Conservation (phyloP, 1,140 invertebrate species). For the Drosophila bifasciata region DNA sequence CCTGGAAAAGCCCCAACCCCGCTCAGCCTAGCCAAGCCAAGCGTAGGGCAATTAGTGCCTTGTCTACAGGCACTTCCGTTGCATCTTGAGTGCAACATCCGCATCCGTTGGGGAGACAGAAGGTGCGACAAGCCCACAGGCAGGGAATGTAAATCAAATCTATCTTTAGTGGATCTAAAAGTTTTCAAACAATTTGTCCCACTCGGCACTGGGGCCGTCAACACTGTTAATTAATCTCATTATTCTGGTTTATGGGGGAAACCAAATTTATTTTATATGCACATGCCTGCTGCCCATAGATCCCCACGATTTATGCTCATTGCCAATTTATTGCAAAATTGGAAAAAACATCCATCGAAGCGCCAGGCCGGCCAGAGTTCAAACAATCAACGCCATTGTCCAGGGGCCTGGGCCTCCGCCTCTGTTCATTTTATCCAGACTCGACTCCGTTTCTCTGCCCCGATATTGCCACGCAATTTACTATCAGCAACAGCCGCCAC, state of each 20-base stretch:
- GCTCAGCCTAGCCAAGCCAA: not conserved
- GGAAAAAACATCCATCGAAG: slow-evolving; percentile 52
- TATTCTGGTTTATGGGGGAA: slow-evolving; percentile 40
- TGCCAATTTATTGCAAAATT: slow-evolving; percentile 71
- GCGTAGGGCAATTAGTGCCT: slow-evolving; percentile 62
- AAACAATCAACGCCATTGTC: slow-evolving; percentile 79
- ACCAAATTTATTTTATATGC: slow-evolving; percentile 61
- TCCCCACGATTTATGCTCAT: slow-evolving; percentile 70
- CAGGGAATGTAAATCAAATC: slow-evolving; percentile 34
- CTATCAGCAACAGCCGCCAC: slow-evolving; percentile 56
- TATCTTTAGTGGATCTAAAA: not conserved
- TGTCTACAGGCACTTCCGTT: slow-evolving; percentile 56
- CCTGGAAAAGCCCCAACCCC: not conserved
- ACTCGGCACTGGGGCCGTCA: slow-evolving; percentile 20
- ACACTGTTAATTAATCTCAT: slow-evolving; percentile 62
- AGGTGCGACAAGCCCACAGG: slow-evolving; percentile 5
- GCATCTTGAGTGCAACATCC: slow-evolving; percentile 73
- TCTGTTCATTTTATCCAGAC: slow-evolving; percentile 58
- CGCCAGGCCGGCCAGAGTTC: slow-evolving; percentile 58
- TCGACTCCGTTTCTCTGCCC: slow-evolving; percentile 44
- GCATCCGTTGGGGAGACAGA: slow-evolving; percentile 32
- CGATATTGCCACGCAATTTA: slow-evolving; percentile 75
- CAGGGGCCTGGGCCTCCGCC: slow-evolving; percentile 4
- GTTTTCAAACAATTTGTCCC: not conserved
- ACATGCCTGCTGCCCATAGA: slow-evolving; percentile 47